These are phyloP conservation scores for Acanthopagrus latus DNA, from an alignment of 2,797 vertebrate species.

Conservation along the genomic window DNA sequence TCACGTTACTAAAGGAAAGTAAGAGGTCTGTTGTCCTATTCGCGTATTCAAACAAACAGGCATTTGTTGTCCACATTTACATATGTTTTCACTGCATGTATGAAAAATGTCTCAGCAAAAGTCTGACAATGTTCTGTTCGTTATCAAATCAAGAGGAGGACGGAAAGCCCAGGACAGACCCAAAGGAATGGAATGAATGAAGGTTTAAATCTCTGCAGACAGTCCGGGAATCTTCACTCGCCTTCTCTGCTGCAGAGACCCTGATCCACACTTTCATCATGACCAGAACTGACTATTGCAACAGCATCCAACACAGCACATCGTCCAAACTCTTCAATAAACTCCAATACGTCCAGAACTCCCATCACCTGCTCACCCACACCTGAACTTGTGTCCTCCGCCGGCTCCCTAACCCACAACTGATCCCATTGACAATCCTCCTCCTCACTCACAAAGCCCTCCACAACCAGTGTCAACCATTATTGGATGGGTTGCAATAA, in stretches of 20 bases:
- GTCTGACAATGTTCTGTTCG: neutral
- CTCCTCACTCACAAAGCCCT: too few species aligned
- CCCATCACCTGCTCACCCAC: too few species aligned
- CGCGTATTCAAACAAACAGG: constrained; percentile 14
- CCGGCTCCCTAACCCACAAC: too few species aligned
- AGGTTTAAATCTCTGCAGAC: constrained; percentile 14
- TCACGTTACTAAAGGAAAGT: neutral
- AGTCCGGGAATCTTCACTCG: neutral
- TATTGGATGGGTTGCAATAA: neutral
- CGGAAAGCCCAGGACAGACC: neutral
- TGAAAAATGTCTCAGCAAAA: neutral
- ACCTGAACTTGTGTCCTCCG: too few species aligned
- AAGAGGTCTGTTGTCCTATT: neutral
- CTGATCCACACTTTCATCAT: too few species aligned
- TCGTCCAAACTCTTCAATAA: too few species aligned
- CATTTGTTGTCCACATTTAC: neutral
- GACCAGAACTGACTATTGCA: too few species aligned
- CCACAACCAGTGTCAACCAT: too few species aligned
- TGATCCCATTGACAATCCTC: too few species aligned
- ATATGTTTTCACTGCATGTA: neutral
- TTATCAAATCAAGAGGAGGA: neutral
- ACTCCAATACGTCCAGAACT: too few species aligned
- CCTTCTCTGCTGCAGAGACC: too few species aligned
- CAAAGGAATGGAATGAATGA: neutral
- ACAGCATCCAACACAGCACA: too few species aligned